phyloP scores from a whole-genome alignment of 2,113 vertebrate species.

The Sturnus vulgaris region DNA sequence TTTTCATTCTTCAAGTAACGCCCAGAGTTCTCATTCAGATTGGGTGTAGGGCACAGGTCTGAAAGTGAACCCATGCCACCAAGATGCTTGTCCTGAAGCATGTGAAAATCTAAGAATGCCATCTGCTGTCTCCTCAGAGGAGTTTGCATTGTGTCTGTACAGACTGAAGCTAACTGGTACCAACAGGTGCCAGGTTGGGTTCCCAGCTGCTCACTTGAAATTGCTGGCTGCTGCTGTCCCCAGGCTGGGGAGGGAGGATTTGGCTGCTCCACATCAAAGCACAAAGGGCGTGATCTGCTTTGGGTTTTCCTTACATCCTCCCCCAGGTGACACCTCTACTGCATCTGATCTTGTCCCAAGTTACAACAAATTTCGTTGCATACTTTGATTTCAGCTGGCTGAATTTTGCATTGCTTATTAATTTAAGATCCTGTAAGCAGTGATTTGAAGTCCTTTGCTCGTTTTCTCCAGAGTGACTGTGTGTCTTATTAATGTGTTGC shows the following conservation, averaged over 20 bases:
- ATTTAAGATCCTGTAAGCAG: not conserved
- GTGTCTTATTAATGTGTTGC: not conserved
- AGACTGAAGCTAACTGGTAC: not conserved
- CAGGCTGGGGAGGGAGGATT: accelerated
- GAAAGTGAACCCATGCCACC: not conserved
- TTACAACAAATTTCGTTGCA: not conserved
- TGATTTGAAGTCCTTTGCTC: not conserved
- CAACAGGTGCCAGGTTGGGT: not conserved
- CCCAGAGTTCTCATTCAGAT: not conserved
- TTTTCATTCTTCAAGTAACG: not conserved
- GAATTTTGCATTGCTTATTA: not conserved
- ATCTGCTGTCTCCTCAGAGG: not conserved
- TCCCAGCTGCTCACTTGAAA: not conserved
- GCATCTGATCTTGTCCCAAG: not conserved
- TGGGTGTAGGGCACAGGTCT: not conserved
- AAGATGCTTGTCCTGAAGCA: not conserved
- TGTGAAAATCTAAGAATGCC: not conserved
- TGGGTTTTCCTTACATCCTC: not conserved
- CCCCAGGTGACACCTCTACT: not conserved
- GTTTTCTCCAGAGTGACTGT: not conserved
- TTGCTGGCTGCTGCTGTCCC: not conserved
- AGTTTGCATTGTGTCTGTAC: not conserved
- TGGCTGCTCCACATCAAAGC: not conserved
- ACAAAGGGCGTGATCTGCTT: not conserved
- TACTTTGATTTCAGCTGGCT: not conserved